A percentile compares a stretch with the other conserved stretches of the same genome.
Evolutionary conservation across 23 tunicate species (phyloP).

Genomic region (Diplosoma virens): DNA sequence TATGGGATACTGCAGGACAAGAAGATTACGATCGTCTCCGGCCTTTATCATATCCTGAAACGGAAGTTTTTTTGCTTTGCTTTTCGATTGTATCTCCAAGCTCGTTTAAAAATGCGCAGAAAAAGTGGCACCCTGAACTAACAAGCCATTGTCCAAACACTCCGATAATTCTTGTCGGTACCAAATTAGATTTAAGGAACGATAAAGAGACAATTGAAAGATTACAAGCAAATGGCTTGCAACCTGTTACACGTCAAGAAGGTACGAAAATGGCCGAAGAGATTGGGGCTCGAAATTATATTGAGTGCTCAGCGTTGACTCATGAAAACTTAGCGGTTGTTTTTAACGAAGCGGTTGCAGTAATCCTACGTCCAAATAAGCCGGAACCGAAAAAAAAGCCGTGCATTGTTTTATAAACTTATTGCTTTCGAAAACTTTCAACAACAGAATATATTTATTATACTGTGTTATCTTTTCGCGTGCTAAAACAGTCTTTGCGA

Average conservation of each 20-base stretch:
- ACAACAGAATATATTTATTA: too few species aligned
- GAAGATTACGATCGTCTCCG: constrained; percentile 17
- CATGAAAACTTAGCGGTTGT: constrained; percentile 1
- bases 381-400: background rate
- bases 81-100: constrained; percentile 11
- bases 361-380: background rate
- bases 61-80: constrained; percentile 9
- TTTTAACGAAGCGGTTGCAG: constrained; percentile 12
- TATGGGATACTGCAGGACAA: constrained; percentile 20
- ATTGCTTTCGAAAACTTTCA: too few species aligned
- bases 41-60: constrained; percentile 15
- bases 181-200: constrained; percentile 5
- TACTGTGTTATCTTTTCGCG: too few species aligned
- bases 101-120: constrained; percentile 8
- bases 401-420: too few species aligned
- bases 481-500: too few species aligned
- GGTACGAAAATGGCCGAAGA: constrained; percentile 11
- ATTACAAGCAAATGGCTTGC: background rate
- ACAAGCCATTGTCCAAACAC: constrained; percentile 11
- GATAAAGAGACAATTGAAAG: background rate
- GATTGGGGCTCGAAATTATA: constrained; percentile 2
- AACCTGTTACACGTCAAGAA: background rate
- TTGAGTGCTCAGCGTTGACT: constrained; percentile 13
- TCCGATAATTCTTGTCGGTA: constrained; percentile 10
- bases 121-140: constrained; percentile 11